These are phyloP conservation scores for Oscheius myriophilus DNA, from an alignment of 2,888 invertebrate species.

Conservation along the genomic window DNA sequence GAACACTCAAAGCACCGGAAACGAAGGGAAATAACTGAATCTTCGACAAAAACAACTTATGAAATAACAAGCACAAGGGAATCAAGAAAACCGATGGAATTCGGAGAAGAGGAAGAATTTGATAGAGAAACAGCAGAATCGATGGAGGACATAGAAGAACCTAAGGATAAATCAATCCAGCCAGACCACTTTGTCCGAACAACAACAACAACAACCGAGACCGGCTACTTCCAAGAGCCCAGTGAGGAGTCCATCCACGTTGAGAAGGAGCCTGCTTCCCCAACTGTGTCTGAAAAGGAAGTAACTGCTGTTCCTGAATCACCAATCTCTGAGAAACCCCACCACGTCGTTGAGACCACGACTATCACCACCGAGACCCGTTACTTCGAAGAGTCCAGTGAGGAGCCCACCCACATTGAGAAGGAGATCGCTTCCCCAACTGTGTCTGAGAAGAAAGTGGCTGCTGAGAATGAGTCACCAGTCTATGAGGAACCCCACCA, in stretches of 20 bases:
- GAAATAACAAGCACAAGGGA: slow-evolving; percentile 12
- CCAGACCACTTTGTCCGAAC: background rate
- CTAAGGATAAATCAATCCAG: background rate
- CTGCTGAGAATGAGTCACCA: no score
- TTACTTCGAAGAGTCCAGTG: background rate
- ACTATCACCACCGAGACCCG: background rate
- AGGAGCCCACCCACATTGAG: background rate
- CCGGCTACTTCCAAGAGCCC: background rate
- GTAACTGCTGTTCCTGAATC: background rate
- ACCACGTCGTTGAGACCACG: background rate
- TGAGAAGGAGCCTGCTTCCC: background rate
- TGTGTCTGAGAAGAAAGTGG: no score
- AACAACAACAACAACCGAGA: background rate
- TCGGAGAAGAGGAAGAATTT: slow-evolving; percentile 9
- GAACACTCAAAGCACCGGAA: background rate
- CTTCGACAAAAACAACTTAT: slow-evolving; percentile 7
- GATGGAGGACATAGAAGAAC: background rate
- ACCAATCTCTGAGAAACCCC: background rate
- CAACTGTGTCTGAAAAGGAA: no score
- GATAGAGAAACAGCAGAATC: background rate
- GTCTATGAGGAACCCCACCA: no score
- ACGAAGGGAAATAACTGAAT: slow-evolving; percentile 7
- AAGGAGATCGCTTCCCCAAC: no score
- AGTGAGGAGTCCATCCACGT: background rate
- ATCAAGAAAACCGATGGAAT: background rate